Evolutionary conservation across 2,888 invertebrate genomes (phyloP), one percentile per base, ranked within the genome.

Genomic region (Serrognathus titanus): DNA sequence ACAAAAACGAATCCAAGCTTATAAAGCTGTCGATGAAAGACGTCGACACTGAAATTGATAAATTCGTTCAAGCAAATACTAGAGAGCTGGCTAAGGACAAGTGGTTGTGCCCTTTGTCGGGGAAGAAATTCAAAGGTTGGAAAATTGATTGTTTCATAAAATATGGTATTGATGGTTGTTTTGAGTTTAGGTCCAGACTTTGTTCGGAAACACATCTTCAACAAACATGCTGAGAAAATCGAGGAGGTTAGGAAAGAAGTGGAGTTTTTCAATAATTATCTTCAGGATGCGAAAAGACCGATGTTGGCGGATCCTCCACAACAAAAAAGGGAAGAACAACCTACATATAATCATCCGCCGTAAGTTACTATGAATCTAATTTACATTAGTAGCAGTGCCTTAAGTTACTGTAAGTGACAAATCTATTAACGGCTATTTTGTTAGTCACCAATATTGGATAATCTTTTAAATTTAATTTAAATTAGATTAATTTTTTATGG

Each of bases 21-120:
- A 66, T 78, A 6, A 63, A 63, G 51, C 66, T 78, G 49, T 74
- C 77, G 2, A 60, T 78, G 40, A 78, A 78, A 63, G 84, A 85
- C 65, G 79, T 81, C 0, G 83, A 83, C 57, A 82, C 79, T 1
- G 94, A 93, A 78, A 90, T 97, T 1, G 97, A 97, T 70, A 95
- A 95, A 75, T 97, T 99, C 75, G 89, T 99, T 11, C 88, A 90
- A 69, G 90, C 95, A 0, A 99, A 99, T 75, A 97, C 97, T 0
- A 94, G 98, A 71, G 98, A 99, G 78, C 74, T 99, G 63, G 92
- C 94, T 0, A 97, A 97, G 74, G 99, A 98, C 75, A 99, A 99
- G 71, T 99, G 98, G 98, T 78, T 99, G 64, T 99, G 99, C 78
- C 99, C 99, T 0, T 80, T 99, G 7, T 97, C 97, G 53, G 98